phyloP scores from a whole-genome alignment of 2,113 vertebrate species.

The Silurus meridionalis region DNA sequence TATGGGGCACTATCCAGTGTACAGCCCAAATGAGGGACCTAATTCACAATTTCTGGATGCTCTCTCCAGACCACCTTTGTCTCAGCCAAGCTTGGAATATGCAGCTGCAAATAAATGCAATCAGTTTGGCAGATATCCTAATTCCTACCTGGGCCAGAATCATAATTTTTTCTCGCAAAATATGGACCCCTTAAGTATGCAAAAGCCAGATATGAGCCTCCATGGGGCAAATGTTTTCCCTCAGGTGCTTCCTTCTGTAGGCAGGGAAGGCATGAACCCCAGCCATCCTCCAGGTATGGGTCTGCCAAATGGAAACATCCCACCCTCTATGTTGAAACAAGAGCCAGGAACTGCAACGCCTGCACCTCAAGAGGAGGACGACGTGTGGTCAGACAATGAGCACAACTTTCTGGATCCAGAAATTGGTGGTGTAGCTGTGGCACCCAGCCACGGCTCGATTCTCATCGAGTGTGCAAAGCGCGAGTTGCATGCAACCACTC shows the following conservation, averaged over 20 bases:
- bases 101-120: constrained; percentile 73
- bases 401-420: constrained; percentile 94
- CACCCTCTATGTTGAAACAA: constrained; percentile 64
- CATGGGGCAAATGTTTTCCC: constrained; percentile 71
- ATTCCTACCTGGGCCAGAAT: constrained; percentile 72
- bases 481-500: constrained; percentile 94
- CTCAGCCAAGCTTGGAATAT: constrained; percentile 72
- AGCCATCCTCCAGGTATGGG: constrained; percentile 67
- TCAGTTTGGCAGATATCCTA: constrained; percentile 76
- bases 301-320: constrained; percentile 66
- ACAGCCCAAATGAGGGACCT: constrained; percentile 68
- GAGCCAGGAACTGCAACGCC: constrained; percentile 59
- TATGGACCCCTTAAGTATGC: constrained; percentile 78
- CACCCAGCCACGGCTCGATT: constrained; percentile 92
- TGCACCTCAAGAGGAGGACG: constrained; percentile 74
- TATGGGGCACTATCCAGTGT: constrained; percentile 74
- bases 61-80: constrained; percentile 73
- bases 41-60: constrained; percentile 78
- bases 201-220: constrained; percentile 76
- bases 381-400: constrained; percentile 96
- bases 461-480: constrained; percentile 97
- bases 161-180: constrained; percentile 71
- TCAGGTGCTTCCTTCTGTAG: constrained; percentile 75
- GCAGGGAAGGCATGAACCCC: constrained; percentile 71
- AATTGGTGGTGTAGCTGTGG: constrained; percentile 95